phyloP scores from a whole-genome alignment of 1,140 invertebrate genomes.

The Diorhabda carinulata region DNA sequence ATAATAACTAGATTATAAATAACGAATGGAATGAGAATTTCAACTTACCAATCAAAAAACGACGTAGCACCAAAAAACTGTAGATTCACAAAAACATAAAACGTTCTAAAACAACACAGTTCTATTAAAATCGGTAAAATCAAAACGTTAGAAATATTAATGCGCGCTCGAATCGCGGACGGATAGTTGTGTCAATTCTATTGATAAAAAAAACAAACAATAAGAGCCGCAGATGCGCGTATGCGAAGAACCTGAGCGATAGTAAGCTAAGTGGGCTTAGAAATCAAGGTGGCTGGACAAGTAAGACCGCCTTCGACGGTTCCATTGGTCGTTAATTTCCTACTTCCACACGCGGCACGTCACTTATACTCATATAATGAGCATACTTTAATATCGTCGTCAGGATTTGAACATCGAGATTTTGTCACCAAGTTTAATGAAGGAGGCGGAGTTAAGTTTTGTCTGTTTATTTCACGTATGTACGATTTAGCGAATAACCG shows the following conservation, averaged over 20 bases:
- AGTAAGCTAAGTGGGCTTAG: conserved; percentile 29
- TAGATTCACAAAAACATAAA: background rate
- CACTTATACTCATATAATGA: conserved; percentile 20
- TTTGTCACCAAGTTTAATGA: conserved; percentile 24
- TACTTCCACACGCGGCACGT: conserved; percentile 27
- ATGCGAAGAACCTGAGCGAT: conserved; percentile 21
- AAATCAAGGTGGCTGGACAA: conserved; percentile 22
- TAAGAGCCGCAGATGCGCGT: conserved; percentile 21
- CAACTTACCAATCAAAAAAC: background rate
- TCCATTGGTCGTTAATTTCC: conserved; percentile 26
- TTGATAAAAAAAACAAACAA: too few relatives aligned
- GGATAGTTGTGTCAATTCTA: too few relatives aligned
- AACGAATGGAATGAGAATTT: background rate
- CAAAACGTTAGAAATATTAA: conserved; percentile 14
- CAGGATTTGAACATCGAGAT: conserved; percentile 11
- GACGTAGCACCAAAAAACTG: background rate
- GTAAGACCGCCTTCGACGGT: conserved; percentile 26
- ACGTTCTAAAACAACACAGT: background rate
- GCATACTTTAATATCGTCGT: conserved; percentile 25
- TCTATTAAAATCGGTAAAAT: conserved; percentile 10
- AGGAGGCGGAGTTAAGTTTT: conserved; percentile 17
- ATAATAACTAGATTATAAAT: too few relatives aligned
- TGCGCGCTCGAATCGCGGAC: conserved; percentile 8
- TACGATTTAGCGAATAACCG: background rate
- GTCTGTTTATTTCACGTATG: conserved; percentile 6